Evolutionary conservation across 2,888 invertebrate genomes (phyloP).

Genomic region (Caenorhabditis doughertyi): DNA sequence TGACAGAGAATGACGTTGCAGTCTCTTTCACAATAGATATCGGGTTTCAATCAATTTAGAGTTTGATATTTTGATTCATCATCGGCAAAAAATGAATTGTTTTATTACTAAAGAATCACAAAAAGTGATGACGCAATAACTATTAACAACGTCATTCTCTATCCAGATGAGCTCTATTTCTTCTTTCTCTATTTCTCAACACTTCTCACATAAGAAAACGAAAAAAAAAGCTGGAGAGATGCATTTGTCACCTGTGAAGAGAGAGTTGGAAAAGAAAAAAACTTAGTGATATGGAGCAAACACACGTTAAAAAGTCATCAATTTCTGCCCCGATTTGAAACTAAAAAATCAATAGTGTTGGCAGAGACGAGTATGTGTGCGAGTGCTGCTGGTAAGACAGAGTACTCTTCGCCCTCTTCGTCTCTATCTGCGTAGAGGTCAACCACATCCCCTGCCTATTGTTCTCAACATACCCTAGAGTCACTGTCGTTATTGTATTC

Average conservation of each 20-base stretch:
- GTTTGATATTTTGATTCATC: too few relatives aligned
- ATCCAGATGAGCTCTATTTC: slow-evolving; percentile 13
- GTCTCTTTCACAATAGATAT: too few relatives aligned
- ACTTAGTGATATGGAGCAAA: slow-evolving; percentile 5
- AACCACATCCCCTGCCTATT: background rate
- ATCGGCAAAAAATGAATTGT: too few relatives aligned
- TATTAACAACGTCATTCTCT: background rate
- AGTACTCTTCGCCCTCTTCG: background rate
- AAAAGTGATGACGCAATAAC: background rate
- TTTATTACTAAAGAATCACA: too few relatives aligned
- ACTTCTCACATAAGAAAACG: background rate
- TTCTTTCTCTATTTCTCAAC: background rate
- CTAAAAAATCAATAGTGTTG: slow-evolving; percentile 24
- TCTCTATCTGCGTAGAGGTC: slow-evolving; percentile 40
- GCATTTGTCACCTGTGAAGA: slow-evolving; percentile 10
- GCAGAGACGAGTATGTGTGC: slow-evolving; percentile 21
- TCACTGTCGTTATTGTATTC: slow-evolving; percentile 54
- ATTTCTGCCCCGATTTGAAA: background rate
- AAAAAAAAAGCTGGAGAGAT: background rate
- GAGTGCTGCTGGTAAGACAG: slow-evolving; percentile 6
- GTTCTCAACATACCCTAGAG: slow-evolving; percentile 26
- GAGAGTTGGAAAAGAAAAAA: background rate
- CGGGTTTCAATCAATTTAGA: too few relatives aligned
- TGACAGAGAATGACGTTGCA: too few relatives aligned
- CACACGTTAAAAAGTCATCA: slow-evolving; percentile 4